Percentiles rank a stretch among this genome's conserved stretches.
These are phyloP conservation scores for Apamea anceps DNA, from an alignment of 2,888 invertebrate species.

Conservation along the genomic window DNA sequence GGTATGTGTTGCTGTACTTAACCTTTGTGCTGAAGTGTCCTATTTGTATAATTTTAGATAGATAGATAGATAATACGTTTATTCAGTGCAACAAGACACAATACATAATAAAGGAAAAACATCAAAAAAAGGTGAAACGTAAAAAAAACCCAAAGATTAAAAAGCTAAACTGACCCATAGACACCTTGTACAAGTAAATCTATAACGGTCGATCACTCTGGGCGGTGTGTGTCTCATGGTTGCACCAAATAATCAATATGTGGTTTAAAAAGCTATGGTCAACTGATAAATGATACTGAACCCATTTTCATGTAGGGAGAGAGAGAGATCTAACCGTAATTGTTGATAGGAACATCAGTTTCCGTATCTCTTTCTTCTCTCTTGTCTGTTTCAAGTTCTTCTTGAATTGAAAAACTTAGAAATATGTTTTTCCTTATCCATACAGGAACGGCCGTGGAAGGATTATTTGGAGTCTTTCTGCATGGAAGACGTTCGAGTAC, in stretches of 20 bases:
- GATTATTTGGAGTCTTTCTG: slow-evolving; percentile 94
- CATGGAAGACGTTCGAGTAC: slow-evolving; percentile 91
- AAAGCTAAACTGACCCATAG: too few species aligned
- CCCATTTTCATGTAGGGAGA: not conserved
- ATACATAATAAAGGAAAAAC: too few species aligned
- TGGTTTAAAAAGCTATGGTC: not conserved
- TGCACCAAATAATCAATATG: too few species aligned
- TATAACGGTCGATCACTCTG: too few species aligned
- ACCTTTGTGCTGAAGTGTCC: not conserved
- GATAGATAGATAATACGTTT: too few species aligned
- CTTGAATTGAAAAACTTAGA: not conserved
- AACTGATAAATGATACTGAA: not conserved
- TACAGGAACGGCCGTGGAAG: slow-evolving; percentile 93
- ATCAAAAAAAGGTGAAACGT: too few species aligned
- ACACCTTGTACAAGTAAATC: too few species aligned
- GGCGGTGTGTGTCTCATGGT: too few species aligned
- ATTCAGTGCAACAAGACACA: too few species aligned
- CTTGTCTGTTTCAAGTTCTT: not conserved
- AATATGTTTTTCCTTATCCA: slow-evolving; percentile 5
- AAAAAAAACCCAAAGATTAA: too few species aligned
- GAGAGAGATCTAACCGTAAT: not conserved
- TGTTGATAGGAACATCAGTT: not conserved
- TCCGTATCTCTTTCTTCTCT: not conserved
- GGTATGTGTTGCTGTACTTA: not conserved
- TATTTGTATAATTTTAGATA: not conserved